Evolutionary conservation across 2,113 vertebrate species (phyloP).

Genomic region (mouse (Mus musculus)): GRCm39 chr11:44256001-44256500

Average conservation of each 20-base stretch:
- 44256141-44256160: background rate
- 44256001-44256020: background rate
- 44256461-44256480: too few relatives aligned
- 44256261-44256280: too few relatives aligned
- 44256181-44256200: background rate
- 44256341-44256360: background rate
- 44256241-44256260: background rate
- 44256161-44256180: background rate
- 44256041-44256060: background rate
- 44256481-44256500: background rate
- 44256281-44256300: too few relatives aligned
- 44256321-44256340: background rate
- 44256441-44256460: background rate
- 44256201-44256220: background rate
- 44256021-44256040: background rate
- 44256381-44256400: background rate
- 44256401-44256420: background rate
- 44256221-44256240: background rate
- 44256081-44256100: background rate
- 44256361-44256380: background rate
- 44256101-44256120: background rate
- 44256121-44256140: background rate
- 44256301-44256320: background rate
- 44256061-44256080: background rate
- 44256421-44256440: background rate